Evolutionary conservation across 2,797 vertebrate species (phyloP).

Genomic region (Lates japonicus): DNA sequence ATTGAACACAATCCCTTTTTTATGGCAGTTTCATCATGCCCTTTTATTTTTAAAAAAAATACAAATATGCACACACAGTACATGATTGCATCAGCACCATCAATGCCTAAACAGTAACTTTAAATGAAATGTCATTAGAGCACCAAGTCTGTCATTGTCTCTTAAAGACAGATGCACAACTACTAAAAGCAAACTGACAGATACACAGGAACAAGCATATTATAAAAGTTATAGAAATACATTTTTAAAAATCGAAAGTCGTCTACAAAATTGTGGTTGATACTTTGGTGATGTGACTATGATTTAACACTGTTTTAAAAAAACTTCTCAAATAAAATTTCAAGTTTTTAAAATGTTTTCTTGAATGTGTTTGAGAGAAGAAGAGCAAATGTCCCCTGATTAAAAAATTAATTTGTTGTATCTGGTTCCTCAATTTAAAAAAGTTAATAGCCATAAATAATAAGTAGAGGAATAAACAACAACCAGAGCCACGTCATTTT

Average conservation of each 20-base stretch:
- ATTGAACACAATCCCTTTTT: background rate
- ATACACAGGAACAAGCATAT: background rate
- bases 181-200: background rate
- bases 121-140: background rate
- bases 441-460: conserved; percentile 31
- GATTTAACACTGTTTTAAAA: background rate
- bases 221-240: background rate
- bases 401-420: background rate
- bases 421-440: conserved; percentile 16
- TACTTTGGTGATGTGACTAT: background rate
- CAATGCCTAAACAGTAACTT: background rate
- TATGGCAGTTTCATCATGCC: background rate
- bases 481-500: conserved; percentile 52
- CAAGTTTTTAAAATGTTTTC: background rate
- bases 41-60: background rate
- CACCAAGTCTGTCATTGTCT: background rate
- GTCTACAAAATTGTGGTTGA: background rate
- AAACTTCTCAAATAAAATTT: background rate
- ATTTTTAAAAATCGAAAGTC: background rate
- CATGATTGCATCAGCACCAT: background rate
- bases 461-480: conserved; percentile 19
- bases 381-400: background rate
- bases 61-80: background rate
- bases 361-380: background rate
- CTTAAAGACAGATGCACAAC: background rate